Evolutionary conservation across 2,797 vertebrate species (phyloP).

Genomic region (Galaxias olidus): DNA sequence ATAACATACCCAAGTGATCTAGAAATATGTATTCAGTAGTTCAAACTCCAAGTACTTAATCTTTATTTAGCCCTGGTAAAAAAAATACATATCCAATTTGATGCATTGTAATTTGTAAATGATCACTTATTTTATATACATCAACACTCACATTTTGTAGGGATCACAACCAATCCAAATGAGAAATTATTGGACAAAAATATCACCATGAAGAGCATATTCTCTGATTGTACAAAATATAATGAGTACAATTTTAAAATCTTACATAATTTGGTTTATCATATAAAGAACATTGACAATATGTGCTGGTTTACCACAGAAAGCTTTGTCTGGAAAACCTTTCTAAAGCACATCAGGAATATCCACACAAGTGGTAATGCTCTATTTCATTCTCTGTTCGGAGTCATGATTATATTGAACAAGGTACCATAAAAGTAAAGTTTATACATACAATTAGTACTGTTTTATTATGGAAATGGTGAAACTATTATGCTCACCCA

Average conservation of each 20-base stretch:
- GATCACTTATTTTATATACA: not conserved
- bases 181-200: not conserved
- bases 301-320: too few relatives aligned
- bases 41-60: not conserved
- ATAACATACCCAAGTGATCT: not conserved
- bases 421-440: too few relatives aligned
- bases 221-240: too few relatives aligned
- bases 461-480: conserved; percentile 4
- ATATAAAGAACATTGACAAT: too few relatives aligned
- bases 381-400: too few relatives aligned
- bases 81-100: conserved; percentile 42
- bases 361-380: too few relatives aligned
- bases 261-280: conserved; percentile 3
- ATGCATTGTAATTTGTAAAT: conserved; percentile 25
- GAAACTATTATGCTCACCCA: conserved; percentile 23
- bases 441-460: too few relatives aligned
- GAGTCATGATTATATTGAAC: too few relatives aligned
- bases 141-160: conserved; percentile 19
- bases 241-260: too few relatives aligned
- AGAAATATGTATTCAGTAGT: not conserved
- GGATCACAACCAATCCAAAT: conserved; percentile 13
- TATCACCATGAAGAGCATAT: not conserved
- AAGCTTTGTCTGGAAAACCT: too few relatives aligned
- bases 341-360: too few relatives aligned
- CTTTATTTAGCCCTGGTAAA: conserved; percentile 23